Base-by-base conservation (phyloP, 92 coral and sea anemone species). In the Palythoa grandiflora region DNA sequence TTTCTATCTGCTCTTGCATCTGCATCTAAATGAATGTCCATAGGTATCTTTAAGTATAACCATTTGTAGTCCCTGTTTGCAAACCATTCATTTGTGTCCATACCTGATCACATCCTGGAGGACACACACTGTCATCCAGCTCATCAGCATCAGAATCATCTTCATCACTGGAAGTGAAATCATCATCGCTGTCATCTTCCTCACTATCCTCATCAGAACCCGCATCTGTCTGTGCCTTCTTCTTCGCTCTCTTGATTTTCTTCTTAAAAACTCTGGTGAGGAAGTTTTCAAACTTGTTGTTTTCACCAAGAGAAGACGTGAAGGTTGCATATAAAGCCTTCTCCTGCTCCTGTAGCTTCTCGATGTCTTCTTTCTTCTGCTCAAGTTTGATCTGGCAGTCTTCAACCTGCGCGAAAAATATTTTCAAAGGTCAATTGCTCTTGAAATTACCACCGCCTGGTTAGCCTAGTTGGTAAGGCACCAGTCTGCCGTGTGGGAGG, bases 181-280 rank as follows among this genome's bases (percentile, higher is more conserved):
- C 99, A 61, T 97, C 99, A 78, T 95, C 98, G 78, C 99, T 97
- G 35, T 97, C 98, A 36, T 95, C 98, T 39, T 97, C 99, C 21
- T 96, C 99, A 78, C 99, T 97, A 21, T 93, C 99, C 73, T 97
- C 99, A 83, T 97, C 99, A 19, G 99, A 97, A 19, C 96, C 99
- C 59, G 94, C 97, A 19, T 93, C 91, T 6, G 94, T 89, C 87
- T 95, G 97, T 1, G 93, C 91, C 89, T 95, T 97, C 90, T 97
- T 97, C 85, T 97, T 97, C 54, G 99, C 98, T 61, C 99, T 92
- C 83, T 95, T 97, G 87, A 97, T 95, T 84, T 94, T 95, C 94
- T 97, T 97, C 91, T 94, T 97, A 76, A 97, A 97, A 16, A 97
- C 99, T 76, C 93, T 93, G 38, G 98, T 97, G 76, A 97, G 87